These are phyloP conservation scores for Hetaerina titia DNA, from an alignment of 2,888 invertebrate genomes.

Conservation along the genomic window DNA sequence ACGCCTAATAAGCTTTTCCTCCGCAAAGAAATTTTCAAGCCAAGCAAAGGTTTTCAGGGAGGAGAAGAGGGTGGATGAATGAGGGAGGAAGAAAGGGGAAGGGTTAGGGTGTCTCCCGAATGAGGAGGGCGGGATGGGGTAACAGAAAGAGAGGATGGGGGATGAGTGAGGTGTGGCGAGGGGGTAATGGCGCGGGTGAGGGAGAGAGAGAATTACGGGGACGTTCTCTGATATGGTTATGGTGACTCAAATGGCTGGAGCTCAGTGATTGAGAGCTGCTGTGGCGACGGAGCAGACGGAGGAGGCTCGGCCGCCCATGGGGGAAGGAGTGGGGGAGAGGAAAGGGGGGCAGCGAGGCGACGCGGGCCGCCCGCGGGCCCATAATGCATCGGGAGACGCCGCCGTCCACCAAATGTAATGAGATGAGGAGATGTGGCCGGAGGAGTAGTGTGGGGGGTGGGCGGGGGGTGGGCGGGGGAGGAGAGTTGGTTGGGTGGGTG, in stretches of 20 bases:
- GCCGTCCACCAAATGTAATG: neutral
- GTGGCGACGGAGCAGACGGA: neutral
- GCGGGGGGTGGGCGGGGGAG: neutral
- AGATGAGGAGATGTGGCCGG: neutral
- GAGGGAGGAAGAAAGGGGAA: neutral
- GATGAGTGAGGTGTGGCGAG: neutral
- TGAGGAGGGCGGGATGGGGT: too few species aligned
- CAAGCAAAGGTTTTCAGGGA: neutral
- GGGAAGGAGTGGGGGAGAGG: too few species aligned
- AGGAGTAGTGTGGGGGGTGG: too few species aligned
- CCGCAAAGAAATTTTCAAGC: neutral
- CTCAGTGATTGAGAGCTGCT: neutral
- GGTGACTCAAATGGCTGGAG: neutral
- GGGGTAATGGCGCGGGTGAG: neutral
- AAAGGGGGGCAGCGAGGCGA: neutral
- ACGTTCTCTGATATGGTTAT: neutral
- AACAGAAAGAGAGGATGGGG: neutral
- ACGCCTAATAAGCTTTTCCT: neutral
- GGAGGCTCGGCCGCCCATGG: too few species aligned
- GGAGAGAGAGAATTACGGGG: neutral
- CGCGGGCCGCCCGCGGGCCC: neutral
- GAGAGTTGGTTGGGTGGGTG: neutral
- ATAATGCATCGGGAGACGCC: neutral
- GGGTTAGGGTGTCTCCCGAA: neutral
- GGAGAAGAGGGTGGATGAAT: too few species aligned